Conservation (phyloP, 2,888 invertebrate genomes). For the Acleris emargana region DNA sequence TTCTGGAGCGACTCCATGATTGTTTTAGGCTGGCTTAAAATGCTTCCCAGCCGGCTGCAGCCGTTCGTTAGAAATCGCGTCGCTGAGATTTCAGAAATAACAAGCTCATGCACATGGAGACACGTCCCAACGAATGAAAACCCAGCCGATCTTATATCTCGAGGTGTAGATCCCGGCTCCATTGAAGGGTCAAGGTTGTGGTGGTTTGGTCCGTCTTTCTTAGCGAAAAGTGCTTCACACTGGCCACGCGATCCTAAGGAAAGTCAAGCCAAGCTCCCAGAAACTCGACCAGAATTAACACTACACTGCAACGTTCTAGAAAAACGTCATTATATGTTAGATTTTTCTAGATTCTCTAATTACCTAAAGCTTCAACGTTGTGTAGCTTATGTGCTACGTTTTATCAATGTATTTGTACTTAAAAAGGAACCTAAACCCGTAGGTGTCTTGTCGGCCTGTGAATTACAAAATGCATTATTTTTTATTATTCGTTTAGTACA, state of each 20-base stretch:
- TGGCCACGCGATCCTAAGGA: too few relatives aligned
- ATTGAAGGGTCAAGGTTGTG: too few relatives aligned
- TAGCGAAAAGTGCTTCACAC: too few relatives aligned
- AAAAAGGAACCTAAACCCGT: neutral
- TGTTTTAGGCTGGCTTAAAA: neutral
- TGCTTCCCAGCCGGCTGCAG: neutral
- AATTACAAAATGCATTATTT: constrained; percentile 33
- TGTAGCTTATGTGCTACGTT: constrained; percentile 38
- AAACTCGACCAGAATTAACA: neutral
- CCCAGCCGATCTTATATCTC: neutral
- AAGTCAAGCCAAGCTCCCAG: neutral
- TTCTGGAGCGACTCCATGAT: neutral
- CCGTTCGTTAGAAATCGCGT: neutral
- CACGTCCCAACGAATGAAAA: neutral
- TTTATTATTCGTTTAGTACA: constrained; percentile 39
- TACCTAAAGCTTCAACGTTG: constrained; percentile 31
- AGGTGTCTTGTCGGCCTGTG: constrained; percentile 1
- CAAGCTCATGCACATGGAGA: neutral
- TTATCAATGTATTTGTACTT: constrained; percentile 36
- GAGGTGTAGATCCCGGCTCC: neutral
- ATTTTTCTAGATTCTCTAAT: constrained; percentile 38
- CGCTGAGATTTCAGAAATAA: neutral
- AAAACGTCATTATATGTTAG: constrained; percentile 6
- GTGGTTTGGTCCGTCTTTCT: too few relatives aligned
- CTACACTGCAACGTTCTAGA: neutral